These are phyloP conservation scores for Mirounga angustirostris DNA, from an alignment of 2,113 vertebrate species.

Conservation along the genomic window DNA sequence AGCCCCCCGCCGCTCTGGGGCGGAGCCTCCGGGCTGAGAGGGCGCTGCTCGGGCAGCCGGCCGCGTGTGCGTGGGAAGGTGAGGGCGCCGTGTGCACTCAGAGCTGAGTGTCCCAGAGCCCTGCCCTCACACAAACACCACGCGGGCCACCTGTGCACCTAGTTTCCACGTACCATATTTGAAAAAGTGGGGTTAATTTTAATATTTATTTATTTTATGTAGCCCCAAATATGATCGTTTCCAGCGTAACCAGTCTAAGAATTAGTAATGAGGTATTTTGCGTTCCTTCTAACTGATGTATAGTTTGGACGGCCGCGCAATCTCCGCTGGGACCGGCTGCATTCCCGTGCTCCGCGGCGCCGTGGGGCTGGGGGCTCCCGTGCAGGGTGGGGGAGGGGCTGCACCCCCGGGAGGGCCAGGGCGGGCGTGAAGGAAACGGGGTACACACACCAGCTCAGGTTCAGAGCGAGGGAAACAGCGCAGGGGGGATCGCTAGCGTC, in stretches of 20 bases:
- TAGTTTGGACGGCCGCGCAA: fast-evolving
- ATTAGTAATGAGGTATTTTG: not conserved
- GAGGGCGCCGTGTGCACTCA: not conserved
- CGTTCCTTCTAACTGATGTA: not conserved
- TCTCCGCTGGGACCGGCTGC: not conserved
- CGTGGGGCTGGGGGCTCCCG: fast-evolving
- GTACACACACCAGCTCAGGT: not conserved
- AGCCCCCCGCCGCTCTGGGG: too few species aligned
- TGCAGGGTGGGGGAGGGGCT: not conserved
- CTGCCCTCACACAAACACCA: not conserved
- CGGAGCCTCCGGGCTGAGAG: not conserved
- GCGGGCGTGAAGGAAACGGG: not conserved
- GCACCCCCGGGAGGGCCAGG: fast-evolving
- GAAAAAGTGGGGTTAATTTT: slow-evolving; percentile 9
- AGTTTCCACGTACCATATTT: not conserved
- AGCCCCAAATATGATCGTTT: not conserved
- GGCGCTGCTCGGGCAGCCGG: fast-evolving
- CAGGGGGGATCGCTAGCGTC: not conserved
- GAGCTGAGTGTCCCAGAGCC: not conserved
- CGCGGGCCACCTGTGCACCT: not conserved
- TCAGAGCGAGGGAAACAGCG: not conserved
- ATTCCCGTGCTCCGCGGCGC: not conserved
- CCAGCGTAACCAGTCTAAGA: not conserved
- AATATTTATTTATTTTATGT: not conserved
- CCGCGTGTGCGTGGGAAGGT: not conserved